Conservation (phyloP, 1,140 invertebrate genomes). For the Harpegnathos saltator region DNA sequence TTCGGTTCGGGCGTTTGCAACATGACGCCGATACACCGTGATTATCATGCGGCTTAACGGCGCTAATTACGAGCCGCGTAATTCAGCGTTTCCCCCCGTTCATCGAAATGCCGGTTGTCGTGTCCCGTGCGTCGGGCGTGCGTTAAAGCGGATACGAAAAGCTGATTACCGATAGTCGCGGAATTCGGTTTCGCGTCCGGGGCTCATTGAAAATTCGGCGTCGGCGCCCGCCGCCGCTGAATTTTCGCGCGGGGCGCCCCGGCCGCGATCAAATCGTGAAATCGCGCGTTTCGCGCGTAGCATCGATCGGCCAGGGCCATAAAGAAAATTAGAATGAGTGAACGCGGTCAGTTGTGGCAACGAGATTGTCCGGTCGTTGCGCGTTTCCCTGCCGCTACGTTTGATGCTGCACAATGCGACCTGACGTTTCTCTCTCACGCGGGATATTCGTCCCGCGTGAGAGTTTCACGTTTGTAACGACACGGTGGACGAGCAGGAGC, state of each 20-base stretch:
- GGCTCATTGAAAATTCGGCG: slow-evolving; percentile 35
- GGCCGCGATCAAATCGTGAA: slow-evolving; percentile 32
- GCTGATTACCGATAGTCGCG: slow-evolving; percentile 63
- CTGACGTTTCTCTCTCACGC: slow-evolving; percentile 27
- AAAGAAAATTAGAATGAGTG: slow-evolving; percentile 60
- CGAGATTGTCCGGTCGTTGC: slow-evolving; percentile 23
- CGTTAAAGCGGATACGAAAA: slow-evolving; percentile 59
- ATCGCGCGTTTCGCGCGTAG: slow-evolving; percentile 21
- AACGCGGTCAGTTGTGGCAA: slow-evolving; percentile 36
- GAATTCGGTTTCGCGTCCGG: slow-evolving; percentile 37
- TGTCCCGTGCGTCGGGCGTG: slow-evolving; percentile 4
- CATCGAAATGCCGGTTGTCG: slow-evolving; percentile 44
- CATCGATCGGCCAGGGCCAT: slow-evolving; percentile 34
- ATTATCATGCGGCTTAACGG: slow-evolving; percentile 62
- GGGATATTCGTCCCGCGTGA: not conserved
- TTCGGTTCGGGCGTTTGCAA: slow-evolving; percentile 27
- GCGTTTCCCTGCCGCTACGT: slow-evolving; percentile 15
- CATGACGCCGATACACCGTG: slow-evolving; percentile 51
- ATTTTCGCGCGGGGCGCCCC: slow-evolving; percentile 22
- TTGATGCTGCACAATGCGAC: not conserved
- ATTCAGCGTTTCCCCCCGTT: slow-evolving; percentile 60
- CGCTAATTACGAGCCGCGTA: slow-evolving; percentile 66
- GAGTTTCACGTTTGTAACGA: not conserved
- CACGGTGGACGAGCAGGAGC: not conserved
- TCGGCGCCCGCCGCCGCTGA: not conserved